These are phyloP conservation scores for Laticauda laticaudata DNA, from an alignment of 2,113 vertebrate species.

Conservation along the genomic window DNA sequence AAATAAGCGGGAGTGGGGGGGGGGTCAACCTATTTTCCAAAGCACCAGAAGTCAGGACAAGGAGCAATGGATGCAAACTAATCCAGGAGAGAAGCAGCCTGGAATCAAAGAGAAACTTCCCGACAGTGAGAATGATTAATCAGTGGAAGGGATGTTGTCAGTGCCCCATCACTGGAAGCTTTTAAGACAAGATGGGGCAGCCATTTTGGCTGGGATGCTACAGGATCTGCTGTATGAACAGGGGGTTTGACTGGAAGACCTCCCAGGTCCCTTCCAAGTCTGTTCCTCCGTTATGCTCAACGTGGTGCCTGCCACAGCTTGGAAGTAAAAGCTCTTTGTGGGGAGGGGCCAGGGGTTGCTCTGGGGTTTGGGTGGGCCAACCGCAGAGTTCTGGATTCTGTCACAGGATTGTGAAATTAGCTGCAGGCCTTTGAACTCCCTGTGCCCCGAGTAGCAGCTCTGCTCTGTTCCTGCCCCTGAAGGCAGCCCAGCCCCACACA, in stretches of 20 bases:
- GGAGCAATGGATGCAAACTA: too few species aligned
- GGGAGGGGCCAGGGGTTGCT: neutral
- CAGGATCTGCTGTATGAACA: neutral
- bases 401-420: neutral
- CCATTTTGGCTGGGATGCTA: neutral
- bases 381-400: neutral
- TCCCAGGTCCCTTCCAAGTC: neutral
- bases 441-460: neutral
- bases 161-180: neutral
- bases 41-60: too few species aligned
- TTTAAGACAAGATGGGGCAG: neutral
- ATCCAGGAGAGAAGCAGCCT: neutral
- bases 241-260: neutral
- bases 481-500: neutral
- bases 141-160: too few species aligned
- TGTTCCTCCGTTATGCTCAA: neutral
- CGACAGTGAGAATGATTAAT: too few species aligned
- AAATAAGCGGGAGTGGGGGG: neutral
- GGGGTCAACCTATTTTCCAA: too few species aligned
- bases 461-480: neutral
- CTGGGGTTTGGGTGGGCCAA: too few species aligned
- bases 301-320: neutral
- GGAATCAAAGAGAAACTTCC: neutral
- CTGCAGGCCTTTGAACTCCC: neutral
- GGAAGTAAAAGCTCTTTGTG: neutral